These are phyloP conservation scores for Hylyphantes graminicola DNA, from an alignment of 1,140 invertebrate genomes.

Conservation along the genomic window DNA sequence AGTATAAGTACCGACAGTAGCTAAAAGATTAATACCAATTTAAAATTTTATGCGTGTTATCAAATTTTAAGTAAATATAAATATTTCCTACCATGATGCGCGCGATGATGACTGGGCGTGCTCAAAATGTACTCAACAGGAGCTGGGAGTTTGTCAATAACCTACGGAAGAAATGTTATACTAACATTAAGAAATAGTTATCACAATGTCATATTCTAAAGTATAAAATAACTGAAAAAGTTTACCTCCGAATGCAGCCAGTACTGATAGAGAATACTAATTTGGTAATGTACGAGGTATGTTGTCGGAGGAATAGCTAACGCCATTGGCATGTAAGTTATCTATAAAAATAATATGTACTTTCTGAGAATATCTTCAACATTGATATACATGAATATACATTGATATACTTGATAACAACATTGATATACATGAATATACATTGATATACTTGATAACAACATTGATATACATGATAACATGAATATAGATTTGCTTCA, in stretches of 20 bases:
- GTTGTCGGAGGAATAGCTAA: constrained; percentile 82
- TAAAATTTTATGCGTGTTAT: neutral
- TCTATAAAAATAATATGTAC: constrained; percentile 70
- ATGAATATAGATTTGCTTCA: too few species aligned
- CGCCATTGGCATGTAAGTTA: constrained; percentile 87
- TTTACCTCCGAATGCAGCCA: constrained; percentile 88
- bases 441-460: neutral
- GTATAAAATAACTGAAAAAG: too few species aligned
- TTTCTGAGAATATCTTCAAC: neutral
- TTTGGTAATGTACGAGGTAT: constrained; percentile 85
- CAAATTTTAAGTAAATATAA: neutral
- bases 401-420: neutral
- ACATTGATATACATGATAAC: too few species aligned
- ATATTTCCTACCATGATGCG: constrained; percentile 82
- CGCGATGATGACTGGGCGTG: constrained; percentile 88
- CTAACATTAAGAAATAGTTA: too few species aligned
- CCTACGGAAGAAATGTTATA: neutral
- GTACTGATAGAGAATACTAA: constrained; percentile 90
- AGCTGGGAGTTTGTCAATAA: constrained; percentile 76
- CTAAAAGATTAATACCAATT: neutral
- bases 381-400: neutral
- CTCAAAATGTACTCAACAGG: constrained; percentile 87
- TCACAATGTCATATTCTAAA: neutral
- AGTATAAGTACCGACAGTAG: too few species aligned
- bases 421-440: too few species aligned